Conservation (phyloP, 2,888 invertebrate genomes). For the Lobophora halterata region DNA sequence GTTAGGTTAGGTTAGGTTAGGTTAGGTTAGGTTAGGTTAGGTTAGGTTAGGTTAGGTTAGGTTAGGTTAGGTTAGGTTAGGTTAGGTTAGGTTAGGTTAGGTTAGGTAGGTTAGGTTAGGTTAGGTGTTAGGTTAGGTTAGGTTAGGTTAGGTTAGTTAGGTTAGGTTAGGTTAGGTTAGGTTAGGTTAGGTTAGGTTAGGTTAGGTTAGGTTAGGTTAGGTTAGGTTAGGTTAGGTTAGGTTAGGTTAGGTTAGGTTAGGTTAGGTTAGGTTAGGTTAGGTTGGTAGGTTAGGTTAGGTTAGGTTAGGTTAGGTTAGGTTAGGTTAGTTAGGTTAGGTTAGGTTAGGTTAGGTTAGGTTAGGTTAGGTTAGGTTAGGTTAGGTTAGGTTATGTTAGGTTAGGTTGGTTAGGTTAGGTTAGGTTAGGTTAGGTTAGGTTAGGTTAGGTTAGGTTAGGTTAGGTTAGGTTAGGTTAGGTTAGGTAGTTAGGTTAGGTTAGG, state of each 20-base stretch:
- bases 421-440: slow-evolving; percentile 20
- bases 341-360: slow-evolving; percentile 14
- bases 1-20: slow-evolving; percentile 17
- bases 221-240: slow-evolving; percentile 25
- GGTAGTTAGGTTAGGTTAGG: no score
- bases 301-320: slow-evolving; percentile 10
- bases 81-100: slow-evolving; percentile 19
- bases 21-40: slow-evolving; percentile 17
- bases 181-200: slow-evolving; percentile 24
- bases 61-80: slow-evolving; percentile 16
- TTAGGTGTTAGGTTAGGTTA: slow-evolving; percentile 13
- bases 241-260: slow-evolving; percentile 23
- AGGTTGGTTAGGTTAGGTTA: slow-evolving; percentile 17
- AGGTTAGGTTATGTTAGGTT: no score
- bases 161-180: slow-evolving; percentile 27
- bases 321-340: slow-evolving; percentile 15
- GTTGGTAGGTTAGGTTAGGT: no score
- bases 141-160: slow-evolving; percentile 13
- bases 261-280: no score
- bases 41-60: slow-evolving; percentile 22
- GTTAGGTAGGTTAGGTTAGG: no score
- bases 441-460: no score
- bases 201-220: slow-evolving; percentile 25
- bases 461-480: no score
- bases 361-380: slow-evolving; percentile 19